phyloP scores from a whole-genome alignment of 2,888 invertebrate genomes.

The Ophion obscuratus region DNA sequence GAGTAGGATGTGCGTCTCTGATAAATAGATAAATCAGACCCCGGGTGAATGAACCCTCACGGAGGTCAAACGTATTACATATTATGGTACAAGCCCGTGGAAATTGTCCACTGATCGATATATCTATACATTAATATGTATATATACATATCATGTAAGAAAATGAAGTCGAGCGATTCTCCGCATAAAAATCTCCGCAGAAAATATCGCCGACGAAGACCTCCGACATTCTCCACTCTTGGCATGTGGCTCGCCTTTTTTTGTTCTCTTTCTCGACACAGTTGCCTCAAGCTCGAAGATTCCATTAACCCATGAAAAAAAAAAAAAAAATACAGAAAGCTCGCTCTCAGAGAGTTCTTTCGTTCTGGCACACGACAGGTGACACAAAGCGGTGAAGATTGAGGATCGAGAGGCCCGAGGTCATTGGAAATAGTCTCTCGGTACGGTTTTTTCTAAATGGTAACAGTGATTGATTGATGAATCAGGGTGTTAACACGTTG shows the following conservation, averaged over 20 bases:
- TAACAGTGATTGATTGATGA: conserved; percentile 55
- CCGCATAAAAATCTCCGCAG: conserved; percentile 13
- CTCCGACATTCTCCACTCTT: conserved; percentile 15
- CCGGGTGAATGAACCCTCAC: not conserved
- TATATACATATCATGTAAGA: not conserved
- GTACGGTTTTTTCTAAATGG: conserved; percentile 13
- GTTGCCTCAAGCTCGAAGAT: conserved; percentile 34
- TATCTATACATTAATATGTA: not conserved
- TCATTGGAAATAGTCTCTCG: conserved; percentile 21
- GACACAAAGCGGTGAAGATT: conserved; percentile 57
- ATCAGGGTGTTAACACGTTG: conserved; percentile 53
- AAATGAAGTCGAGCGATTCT: not conserved
- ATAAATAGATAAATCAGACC: not conserved
- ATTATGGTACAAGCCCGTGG: conserved; percentile 25
- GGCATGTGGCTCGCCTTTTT: conserved; percentile 14
- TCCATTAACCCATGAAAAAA: conserved; percentile 48
- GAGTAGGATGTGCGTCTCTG: not conserved
- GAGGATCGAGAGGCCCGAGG: conserved; percentile 27
- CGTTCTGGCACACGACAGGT: conserved; percentile 34
- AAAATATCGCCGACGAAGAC: conserved; percentile 18
- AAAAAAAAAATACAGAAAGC: conserved; percentile 38
- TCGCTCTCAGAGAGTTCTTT: conserved; percentile 32
- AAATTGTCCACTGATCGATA: conserved; percentile 11
- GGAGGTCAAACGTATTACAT: not conserved
- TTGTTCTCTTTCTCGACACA: conserved; percentile 3